Conservation (phyloP, 2,797 vertebrate genomes). For the Columba guinea region DNA sequence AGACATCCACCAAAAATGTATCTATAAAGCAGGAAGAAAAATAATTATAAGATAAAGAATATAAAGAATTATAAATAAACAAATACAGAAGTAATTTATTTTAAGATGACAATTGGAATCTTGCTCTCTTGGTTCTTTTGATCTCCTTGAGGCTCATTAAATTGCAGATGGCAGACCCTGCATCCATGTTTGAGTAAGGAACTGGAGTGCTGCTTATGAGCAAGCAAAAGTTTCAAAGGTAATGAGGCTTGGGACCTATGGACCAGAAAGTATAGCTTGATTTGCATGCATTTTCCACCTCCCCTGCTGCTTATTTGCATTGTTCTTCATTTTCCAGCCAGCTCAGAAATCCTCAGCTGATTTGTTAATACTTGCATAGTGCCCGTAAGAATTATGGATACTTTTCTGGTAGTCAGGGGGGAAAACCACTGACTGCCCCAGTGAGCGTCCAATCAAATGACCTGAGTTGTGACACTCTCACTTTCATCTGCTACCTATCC, state of each 20-base stretch:
- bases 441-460: neutral
- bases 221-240: constrained; percentile 55
- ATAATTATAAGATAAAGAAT: neutral
- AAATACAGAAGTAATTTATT: constrained; percentile 30
- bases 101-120: neutral
- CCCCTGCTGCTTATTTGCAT: constrained; percentile 61
- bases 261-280: constrained; percentile 42
- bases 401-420: neutral
- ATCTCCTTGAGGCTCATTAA: constrained; percentile 47
- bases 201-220: neutral
- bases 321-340: constrained; percentile 41
- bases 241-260: constrained; percentile 61
- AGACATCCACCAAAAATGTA: neutral
- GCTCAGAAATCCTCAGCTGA: constrained; percentile 43
- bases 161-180: neutral
- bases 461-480: neutral
- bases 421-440: neutral
- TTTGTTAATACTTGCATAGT: constrained; percentile 47
- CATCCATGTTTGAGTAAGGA: constrained; percentile 7
- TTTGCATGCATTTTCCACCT: constrained; percentile 54
- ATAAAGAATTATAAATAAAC: constrained; percentile 16
- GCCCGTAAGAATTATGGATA: neutral
- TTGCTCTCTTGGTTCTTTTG: constrained; percentile 17
- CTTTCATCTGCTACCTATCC: constrained; percentile 1
- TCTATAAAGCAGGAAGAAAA: neutral